These are phyloP conservation scores for Phocoena sinus DNA, from an alignment of 2,113 vertebrate species.

Conservation along the genomic window DNA sequence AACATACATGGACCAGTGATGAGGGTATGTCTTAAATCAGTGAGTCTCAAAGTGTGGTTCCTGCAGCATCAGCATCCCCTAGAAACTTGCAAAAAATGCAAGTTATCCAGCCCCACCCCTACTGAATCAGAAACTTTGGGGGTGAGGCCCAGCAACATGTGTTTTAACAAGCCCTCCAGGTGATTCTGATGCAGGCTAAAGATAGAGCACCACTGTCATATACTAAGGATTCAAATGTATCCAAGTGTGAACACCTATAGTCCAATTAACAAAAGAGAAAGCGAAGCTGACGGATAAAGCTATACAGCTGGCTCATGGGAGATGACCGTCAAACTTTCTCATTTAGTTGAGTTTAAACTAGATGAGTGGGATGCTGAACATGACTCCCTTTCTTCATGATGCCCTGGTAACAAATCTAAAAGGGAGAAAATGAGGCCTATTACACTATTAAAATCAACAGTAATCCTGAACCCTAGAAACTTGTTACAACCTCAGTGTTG, in stretches of 20 bases:
- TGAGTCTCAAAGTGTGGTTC: not conserved
- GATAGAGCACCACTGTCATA: not conserved
- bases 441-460: not conserved
- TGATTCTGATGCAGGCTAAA: not conserved
- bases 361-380: not conserved
- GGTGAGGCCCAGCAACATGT: not conserved
- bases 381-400: not conserved
- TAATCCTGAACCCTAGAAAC: not conserved
- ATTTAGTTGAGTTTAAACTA: not conserved
- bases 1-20: not conserved
- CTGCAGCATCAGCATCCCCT: not conserved
- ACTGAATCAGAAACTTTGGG: not conserved
- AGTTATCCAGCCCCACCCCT: not conserved
- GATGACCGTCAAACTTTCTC: not conserved
- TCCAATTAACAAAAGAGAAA: not conserved
- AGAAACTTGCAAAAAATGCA: not conserved
- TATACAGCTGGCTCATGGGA: not conserved
- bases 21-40: not conserved
- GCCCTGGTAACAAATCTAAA: not conserved
- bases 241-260: not conserved
- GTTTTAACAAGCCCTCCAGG: not conserved
- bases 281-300: not conserved
- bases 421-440: not conserved
- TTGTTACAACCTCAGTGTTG: not conserved
- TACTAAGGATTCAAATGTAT: not conserved